These are phyloP conservation scores for Liposcelis brunnea DNA, from an alignment of 2,888 invertebrate genomes.

Conservation along the genomic window DNA sequence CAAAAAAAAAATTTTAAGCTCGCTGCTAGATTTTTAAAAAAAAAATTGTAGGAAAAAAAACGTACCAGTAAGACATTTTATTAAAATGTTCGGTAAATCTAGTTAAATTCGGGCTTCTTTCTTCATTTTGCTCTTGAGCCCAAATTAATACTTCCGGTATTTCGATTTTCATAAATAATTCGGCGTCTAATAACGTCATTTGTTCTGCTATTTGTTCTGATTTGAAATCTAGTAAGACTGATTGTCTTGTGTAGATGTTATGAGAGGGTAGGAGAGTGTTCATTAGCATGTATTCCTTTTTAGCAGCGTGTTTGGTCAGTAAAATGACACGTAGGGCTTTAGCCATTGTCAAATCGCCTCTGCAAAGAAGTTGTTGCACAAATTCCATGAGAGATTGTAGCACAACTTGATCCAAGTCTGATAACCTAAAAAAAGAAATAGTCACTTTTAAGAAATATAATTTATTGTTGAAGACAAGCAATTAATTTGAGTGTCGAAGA, in stretches of 20 bases:
- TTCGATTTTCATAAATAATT: conserved; percentile 89
- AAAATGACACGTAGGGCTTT: conserved; percentile 77
- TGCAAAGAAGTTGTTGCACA: conserved; percentile 80
- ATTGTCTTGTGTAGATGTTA: conserved; percentile 33
- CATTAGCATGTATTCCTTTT: conserved; percentile 32
- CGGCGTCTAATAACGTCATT: conserved; percentile 92
- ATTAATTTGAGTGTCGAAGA: not conserved
- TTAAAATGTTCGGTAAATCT: conserved; percentile 98
- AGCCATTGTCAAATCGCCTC: conserved; percentile 82
- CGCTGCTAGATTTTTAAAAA: not conserved
- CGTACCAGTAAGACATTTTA: conserved; percentile 93
- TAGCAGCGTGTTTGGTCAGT: conserved; percentile 61
- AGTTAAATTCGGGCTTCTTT: conserved; percentile 89
- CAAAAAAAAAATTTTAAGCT: not conserved
- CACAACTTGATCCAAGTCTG: conserved; percentile 66
- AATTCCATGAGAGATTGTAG: conserved; percentile 78
- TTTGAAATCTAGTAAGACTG: conserved; percentile 77
- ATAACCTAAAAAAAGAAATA: conserved; percentile 42
- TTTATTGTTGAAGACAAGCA: conserved; percentile 9
- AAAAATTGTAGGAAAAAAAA: conserved; percentile 12
- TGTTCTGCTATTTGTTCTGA: conserved; percentile 92
- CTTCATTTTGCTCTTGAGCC: conserved; percentile 96
- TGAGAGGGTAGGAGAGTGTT: conserved; percentile 31
- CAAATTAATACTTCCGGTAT: conserved; percentile 93
- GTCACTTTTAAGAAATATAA: no score